phyloP scores from a whole-genome alignment of 2,888 invertebrate species.

The Phymatocera aterrima region DNA sequence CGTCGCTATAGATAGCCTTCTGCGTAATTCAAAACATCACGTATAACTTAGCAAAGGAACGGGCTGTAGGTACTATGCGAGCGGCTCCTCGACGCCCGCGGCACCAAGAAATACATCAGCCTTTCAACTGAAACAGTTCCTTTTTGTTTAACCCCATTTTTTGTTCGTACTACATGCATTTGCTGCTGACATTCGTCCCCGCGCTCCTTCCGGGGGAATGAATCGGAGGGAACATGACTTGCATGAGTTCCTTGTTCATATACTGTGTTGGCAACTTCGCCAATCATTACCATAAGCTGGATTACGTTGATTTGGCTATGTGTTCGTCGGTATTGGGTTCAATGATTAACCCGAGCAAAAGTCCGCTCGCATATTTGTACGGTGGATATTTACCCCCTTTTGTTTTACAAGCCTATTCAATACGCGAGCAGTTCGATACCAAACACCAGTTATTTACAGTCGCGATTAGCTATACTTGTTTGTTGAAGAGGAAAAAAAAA shows the following conservation, averaged over 20 bases:
- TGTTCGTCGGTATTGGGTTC: not conserved
- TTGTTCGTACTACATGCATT: not conserved
- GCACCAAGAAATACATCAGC: not conserved
- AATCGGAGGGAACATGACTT: not conserved
- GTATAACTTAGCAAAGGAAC: constrained; percentile 28
- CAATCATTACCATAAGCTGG: not conserved
- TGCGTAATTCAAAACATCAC: constrained; percentile 44
- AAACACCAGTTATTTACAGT: not conserved
- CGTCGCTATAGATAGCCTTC: constrained; percentile 12
- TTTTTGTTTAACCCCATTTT: not conserved
- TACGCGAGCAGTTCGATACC: not conserved
- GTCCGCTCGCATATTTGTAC: constrained; percentile 4
- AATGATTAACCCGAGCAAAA: not conserved
- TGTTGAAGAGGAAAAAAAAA: not conserved
- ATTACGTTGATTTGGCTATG: not conserved
- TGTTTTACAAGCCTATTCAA: constrained; percentile 4
- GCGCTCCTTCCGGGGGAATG: not conserved
- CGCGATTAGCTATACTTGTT: not conserved
- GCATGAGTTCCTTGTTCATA: too few relatives aligned
- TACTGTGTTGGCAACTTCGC: not conserved
- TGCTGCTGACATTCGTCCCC: too few relatives aligned
- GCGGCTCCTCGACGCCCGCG: not conserved
- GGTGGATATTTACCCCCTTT: constrained; percentile 7
- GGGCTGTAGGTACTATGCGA: not conserved
- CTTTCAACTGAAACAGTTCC: not conserved